Evolutionary conservation across 2,797 vertebrate genomes (phyloP), one percentile per base, ranked within the genome.

Genomic region (Champsocephalus esox): DNA sequence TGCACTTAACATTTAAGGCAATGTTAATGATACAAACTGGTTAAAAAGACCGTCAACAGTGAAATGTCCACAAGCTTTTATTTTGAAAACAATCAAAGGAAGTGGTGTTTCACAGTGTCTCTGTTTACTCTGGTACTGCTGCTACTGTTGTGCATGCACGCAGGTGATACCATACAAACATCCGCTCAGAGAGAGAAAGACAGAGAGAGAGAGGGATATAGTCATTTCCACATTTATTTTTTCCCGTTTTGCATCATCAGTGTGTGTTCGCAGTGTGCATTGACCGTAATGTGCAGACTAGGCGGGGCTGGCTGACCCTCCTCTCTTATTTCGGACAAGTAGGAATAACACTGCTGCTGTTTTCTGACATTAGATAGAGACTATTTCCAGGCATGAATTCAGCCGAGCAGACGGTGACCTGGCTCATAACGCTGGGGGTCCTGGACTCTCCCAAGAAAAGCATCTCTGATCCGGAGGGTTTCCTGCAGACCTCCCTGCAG

Each of bases 391-490:
- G 49, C 70, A 96, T 96, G 97, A 98, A 96, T 95, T 96, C 97
- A 3, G 96, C 97, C 2, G 97, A 99, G 81, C 97, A 98, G 92
- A 99, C 97, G 84, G 97, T 99, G 77, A 99, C 97, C 77, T 99
- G 97, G 97, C 96, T 99, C 66, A 99, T 99, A 19, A 95, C 97
- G 41, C 90, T 99, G 73, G 97, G 97, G 77, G 97, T 99, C 85
- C 92, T 99, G 90, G 97, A 98, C 77, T 98, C 97, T 54, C 97
- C 97, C 82, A 98, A 98, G 94, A 99, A 98, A 75, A 97, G 93
- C 86, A 94, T 99, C 84, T 96, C 96, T 54, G 97, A 99, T 84
- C 97, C 97, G 2, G 97, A 97, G 90, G 96, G 95, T 82, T 99
- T 98, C 71, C 90, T 96, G 55, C 96, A 95, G 89, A 74, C 94